Evolutionary conservation across 2,888 invertebrate genomes (phyloP), one percentile per base, ranked within the genome.

Genomic region (Eristalinus sepulchralis): DNA sequence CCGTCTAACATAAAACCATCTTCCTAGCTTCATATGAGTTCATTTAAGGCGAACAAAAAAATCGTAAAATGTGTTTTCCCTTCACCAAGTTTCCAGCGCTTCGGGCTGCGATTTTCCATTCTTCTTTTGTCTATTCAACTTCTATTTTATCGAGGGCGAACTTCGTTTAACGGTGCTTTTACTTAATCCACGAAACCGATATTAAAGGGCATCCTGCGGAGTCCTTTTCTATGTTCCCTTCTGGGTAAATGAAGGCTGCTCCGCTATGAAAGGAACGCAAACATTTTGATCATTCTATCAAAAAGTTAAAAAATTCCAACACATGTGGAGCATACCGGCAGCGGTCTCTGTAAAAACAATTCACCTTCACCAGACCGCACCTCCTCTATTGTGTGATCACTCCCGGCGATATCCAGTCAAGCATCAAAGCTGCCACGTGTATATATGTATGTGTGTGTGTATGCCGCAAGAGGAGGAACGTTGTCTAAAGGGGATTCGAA

Each of bases 401-500:
- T 67, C 60, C 22, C 27, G 78, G 77, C 68, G 59, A 31, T 39
- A 20, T 10, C 22, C 57, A 47, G 33, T n/a, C 47, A 47, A 47
- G 47, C 47, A 47, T 47, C n/a, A 17, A 17, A 17, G 17, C 47
- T 17, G 47, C 17, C 17, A 1, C 13, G 39, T 5, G 39, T 55
- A n/a, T 55, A n/a, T 31, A 57, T 4, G 17, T 20, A 10, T 34
- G 11, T 27, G 6, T 34, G 17, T n/a, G 17, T 55, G 10, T 13
- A n/a, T 53, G 22, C 66, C 77, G 66, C 60, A 13, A 39, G 36
- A 6, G 9, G 17, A 8, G 47, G 8, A 47, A 17, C 63, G 63
- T 81, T 39, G 31, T 75, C 75, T 17, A 66, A 22, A 71, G 66
- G 68, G 78, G 27, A 88, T 88, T 88, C 88, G 27, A 57, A 67